Percentiles rank a stretch among this genome's conserved stretches.
Evolutionary conservation across 2,113 vertebrate genomes (phyloP).

Genomic region (Pteruthius melanotis): DNA sequence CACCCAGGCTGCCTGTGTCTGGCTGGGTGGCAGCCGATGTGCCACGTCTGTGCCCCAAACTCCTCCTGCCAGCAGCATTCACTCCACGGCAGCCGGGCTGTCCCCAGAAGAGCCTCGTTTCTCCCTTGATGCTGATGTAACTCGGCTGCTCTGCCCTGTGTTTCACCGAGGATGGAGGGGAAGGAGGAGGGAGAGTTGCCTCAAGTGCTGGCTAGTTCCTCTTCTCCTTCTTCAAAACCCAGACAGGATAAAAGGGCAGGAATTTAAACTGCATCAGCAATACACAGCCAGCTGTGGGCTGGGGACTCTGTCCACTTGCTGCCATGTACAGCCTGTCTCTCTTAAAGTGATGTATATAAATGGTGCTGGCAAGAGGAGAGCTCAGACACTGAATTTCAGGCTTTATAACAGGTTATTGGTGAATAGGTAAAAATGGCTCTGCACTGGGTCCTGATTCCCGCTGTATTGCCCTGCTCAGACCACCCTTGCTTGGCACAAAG

Average conservation of each 20-base stretch:
- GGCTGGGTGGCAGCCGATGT: neutral
- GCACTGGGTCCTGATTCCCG: neutral
- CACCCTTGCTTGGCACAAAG: neutral
- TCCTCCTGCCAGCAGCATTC: neutral
- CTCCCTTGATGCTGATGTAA: neutral
- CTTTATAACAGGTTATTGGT: neutral
- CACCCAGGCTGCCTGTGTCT: neutral
- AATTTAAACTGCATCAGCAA: neutral
- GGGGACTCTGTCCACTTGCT: neutral
- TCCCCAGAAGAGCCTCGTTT: neutral
- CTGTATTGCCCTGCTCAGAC: neutral
- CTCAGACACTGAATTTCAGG: neutral
- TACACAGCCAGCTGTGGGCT: neutral
- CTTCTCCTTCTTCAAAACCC: neutral
- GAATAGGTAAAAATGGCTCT: neutral
- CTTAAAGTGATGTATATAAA: neutral
- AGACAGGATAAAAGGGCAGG: neutral
- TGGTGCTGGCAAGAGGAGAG: neutral
- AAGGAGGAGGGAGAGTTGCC: neutral
- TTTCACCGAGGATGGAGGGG: neutral
- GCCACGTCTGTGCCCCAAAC: neutral
- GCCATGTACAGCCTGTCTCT: fast-evolving
- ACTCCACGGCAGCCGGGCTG: neutral
- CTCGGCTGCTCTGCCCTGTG: neutral
- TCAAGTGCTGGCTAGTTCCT: neutral